Base-by-base conservation (phyloP, 2,888 invertebrate species). In the Chouioia cunea region DNA sequence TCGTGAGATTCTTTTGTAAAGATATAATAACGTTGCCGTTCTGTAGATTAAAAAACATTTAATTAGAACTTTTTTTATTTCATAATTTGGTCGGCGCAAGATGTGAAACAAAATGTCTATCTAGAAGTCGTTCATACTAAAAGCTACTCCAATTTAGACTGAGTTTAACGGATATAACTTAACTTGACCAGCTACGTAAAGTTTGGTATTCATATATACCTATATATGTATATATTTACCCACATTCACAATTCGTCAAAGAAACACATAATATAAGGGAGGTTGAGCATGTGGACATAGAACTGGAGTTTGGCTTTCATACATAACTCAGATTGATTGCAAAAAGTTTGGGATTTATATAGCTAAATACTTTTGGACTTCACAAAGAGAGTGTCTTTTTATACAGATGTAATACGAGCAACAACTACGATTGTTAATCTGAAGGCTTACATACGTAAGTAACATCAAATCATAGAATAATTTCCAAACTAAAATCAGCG, bases 121-220 rank as follows among this genome's bases (percentile, higher is more conserved):
- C 20, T 54, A 16, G 22, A 46, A 20, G 47, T 54, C 52, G 22
- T 46, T 48, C 60, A 50, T 62, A 68, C 50, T 67, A 62, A 68
- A 68, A 68, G 56, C 27, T 23, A 56, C 56, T 36, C 36, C 56
- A 47, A 57, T 64, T 64, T 46, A 47, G 27, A 62, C 48, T 22
- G 18, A 18, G 47, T 2, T 47, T 47, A 4, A 8, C 47, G 47
- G 4, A 15, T 47, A 16, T 15, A 47, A 15, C 1, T n/a, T 16
- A n/a, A 18, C 16, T 48, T 18, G 16, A 48, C 48, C 16, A n/a
- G n/a, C n/a, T n/a, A n/a, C 14, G 58, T 44, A 53, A 58, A 65
- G 36, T 59, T 66, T 66, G 53, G 50, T 46, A 23, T 46, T 53
- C 12, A 62, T 50, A 50, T 50, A 62, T n/a, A n/a, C n/a, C n/a